phyloP scores from a whole-genome alignment of 2,888 invertebrate species.

The Saturnia pavonia region DNA sequence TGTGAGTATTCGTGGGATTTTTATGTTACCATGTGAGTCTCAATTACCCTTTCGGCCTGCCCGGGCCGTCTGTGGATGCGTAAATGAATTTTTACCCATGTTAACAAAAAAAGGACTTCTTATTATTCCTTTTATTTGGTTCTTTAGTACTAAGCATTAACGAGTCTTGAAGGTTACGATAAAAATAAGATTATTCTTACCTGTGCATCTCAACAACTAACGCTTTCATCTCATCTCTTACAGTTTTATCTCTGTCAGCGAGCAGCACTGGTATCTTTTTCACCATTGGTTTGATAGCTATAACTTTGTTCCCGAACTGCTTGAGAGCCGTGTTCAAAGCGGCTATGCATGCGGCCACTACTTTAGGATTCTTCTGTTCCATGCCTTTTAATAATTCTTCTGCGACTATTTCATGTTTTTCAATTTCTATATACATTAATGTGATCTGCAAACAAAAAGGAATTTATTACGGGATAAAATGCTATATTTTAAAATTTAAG shows the following conservation, averaged over 20 bases:
- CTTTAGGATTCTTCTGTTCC: constrained; percentile 98
- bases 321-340: constrained; percentile 89
- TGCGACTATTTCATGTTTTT: constrained; percentile 93
- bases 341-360: constrained; percentile 91
- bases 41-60: too few relatives aligned
- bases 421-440: constrained; percentile 97
- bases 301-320: constrained; percentile 96
- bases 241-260: constrained; percentile 94
- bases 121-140: too few relatives aligned
- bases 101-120: too few relatives aligned
- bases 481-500: too few relatives aligned
- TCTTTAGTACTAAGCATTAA: too few relatives aligned
- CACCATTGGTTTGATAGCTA: constrained; percentile 92
- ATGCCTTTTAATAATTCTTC: constrained; percentile 97
- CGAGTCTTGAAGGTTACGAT: too few relatives aligned
- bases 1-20: too few relatives aligned
- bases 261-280: constrained; percentile 93
- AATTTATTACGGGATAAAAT: neutral
- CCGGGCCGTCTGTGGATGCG: too few relatives aligned
- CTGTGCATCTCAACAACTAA: constrained; percentile 96
- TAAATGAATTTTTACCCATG: too few relatives aligned
- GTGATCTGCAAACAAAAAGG: constrained; percentile 81
- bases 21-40: too few relatives aligned
- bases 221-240: constrained; percentile 95
- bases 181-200: constrained; percentile 54